phyloP scores from a whole-genome alignment of 2,113 vertebrate species.

The Plectropomus leopardus region DNA sequence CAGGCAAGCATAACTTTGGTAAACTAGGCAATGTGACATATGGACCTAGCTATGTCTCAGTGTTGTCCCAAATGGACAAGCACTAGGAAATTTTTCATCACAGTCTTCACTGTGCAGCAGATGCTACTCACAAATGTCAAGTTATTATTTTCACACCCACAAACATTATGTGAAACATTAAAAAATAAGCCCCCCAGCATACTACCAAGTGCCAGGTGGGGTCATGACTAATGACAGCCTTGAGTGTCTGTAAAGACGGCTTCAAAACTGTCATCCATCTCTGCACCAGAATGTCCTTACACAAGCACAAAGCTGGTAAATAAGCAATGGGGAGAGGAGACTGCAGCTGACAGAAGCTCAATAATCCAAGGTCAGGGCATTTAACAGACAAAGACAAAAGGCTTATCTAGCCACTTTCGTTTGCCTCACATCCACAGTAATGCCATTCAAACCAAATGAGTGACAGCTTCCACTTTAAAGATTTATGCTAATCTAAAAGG shows the following conservation, averaged over 20 bases:
- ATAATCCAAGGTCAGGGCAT: conserved; percentile 79
- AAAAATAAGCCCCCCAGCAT: conserved; percentile 19
- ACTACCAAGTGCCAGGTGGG: conserved; percentile 32
- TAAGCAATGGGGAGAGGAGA: conserved; percentile 54
- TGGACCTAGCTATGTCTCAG: conserved; percentile 20
- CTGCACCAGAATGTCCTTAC: conserved; percentile 49
- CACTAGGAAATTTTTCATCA: conserved; percentile 25
- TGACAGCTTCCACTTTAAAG: conserved; percentile 75
- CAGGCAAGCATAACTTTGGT: conserved; percentile 25
- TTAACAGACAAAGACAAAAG: conserved; percentile 80
- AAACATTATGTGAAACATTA: conserved; percentile 21
- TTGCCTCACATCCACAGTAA: conserved; percentile 58
- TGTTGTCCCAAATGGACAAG: conserved; percentile 11
- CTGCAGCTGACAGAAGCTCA: conserved; percentile 67
- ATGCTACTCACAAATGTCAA: conserved; percentile 49
- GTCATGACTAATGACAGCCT: conserved; percentile 53
- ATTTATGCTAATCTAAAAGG: conserved; percentile 79
- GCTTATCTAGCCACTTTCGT: conserved; percentile 78
- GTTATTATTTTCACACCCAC: conserved; percentile 50
- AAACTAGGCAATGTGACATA: conserved; percentile 44
- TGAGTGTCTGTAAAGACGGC: conserved; percentile 51
- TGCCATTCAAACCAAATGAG: conserved; percentile 66
- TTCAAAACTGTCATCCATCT: conserved; percentile 47
- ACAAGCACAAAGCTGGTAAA: conserved; percentile 66
- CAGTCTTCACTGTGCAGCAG: conserved; percentile 18